Base-by-base conservation (phyloP, 2,797 vertebrate species). In the Brotula barbata region DNA sequence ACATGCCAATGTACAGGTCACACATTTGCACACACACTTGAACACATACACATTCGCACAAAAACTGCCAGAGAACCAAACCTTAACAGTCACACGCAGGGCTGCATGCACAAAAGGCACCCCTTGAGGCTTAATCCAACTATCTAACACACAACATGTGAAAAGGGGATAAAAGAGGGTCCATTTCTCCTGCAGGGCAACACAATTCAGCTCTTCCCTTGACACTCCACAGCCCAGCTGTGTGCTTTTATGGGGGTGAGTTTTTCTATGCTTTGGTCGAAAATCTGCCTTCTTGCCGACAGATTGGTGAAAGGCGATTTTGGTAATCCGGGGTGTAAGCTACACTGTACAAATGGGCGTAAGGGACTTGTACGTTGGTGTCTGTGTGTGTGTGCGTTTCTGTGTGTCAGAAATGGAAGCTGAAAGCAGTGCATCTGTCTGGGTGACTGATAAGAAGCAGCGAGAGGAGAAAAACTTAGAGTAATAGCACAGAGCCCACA, bases 321-420 rank as follows among this genome's bases (percentile, higher is more conserved):
- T 74, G 39, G 86, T 92, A 92, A 93, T 91, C 88, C 85, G 11
- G 64, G 81, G 80, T 89, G 86, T 91, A 91, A 91, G 86, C 87
- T 80, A 78, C 54, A 39, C 81, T 80, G 78, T 87, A 89, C 87
- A 90, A 91, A 89, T 86, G 59, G 53, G 77, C 63, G 31, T 39
- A 19, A 12, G 66, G 42, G 62, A 52, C 49, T 37, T 71, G 25
- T 54, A 16, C 71, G 21, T 52, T 55, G 48, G 6, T 41, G 51
- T 63, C 43, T 51, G 46, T 62, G 22, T 52, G 36, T 63, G 40
- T 51, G 39, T 37, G 40, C 47, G 36, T 47, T 51, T 49, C 54
- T 49, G 44, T 66, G 53, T 57, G 56, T 69, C 1, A 43, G 55
- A 80, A 83, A 78, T 68, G 65, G 66, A 50, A 64, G 60, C 64